Percentiles rank a stretch among this genome's conserved stretches.
Evolutionary conservation across 35 echinoderm and acorn worm species (phyloP).

Genomic region (Patiria miniata): DNA sequence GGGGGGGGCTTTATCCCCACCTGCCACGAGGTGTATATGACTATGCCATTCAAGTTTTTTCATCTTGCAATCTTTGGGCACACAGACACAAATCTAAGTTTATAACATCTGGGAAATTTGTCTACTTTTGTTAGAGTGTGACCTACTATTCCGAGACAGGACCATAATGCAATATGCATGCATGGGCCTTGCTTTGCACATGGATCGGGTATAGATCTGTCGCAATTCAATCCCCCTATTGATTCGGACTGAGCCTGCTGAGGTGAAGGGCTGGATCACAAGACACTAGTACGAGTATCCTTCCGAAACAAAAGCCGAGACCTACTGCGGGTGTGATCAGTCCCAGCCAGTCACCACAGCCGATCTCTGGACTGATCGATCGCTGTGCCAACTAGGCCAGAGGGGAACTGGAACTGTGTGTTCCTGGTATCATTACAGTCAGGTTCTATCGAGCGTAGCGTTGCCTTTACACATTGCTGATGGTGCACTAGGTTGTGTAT

Average conservation of each 20-base stretch:
- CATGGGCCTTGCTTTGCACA: no score
- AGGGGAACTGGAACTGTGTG: neutral
- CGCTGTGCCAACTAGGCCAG: neutral
- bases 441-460: neutral
- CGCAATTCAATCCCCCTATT: neutral
- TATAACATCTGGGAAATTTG: no score
- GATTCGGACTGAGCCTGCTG: neutral
- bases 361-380: neutral
- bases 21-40: no score
- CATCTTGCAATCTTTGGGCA: no score
- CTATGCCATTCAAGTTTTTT: no score
- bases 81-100: no score
- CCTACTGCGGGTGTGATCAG: neutral
- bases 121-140: no score
- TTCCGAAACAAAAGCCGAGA: constrained; percentile 1
- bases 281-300: constrained; percentile 7
- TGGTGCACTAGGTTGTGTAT: neutral
- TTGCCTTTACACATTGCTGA: neutral
- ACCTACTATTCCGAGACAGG: no score
- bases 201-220: neutral
- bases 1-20: no score
- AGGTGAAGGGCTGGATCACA: neutral
- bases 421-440: neutral
- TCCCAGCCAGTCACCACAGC: neutral
- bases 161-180: no score